Percentiles rank a stretch among this genome's conserved stretches.
Conservation (phyloP, 2,113 vertebrate species). For the Sporophila hypoxantha region DNA sequence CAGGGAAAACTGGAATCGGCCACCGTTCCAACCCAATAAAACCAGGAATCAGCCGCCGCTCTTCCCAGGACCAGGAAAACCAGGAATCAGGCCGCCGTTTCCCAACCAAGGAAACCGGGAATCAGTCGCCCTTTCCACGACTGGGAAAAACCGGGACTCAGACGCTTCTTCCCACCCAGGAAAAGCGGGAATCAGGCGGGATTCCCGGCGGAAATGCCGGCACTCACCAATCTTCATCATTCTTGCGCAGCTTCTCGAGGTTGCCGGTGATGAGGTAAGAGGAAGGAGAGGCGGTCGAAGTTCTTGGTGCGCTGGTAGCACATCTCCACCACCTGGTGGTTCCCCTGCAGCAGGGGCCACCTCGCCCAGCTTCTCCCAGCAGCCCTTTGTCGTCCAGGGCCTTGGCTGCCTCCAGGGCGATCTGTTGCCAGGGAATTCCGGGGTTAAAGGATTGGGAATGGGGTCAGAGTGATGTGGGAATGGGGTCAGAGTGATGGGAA, state of each 20-base stretch:
- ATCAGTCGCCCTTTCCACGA: not conserved
- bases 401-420: slow-evolving; percentile 45
- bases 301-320: slow-evolving; percentile 98
- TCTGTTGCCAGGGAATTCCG: too few species aligned
- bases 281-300: slow-evolving; percentile 94
- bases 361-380: slow-evolving; percentile 63
- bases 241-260: slow-evolving; percentile 91
- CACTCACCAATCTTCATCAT: slow-evolving; percentile 97
- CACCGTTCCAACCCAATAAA: too few species aligned
- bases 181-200: not conserved
- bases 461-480: too few species aligned
- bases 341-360: slow-evolving; percentile 78
- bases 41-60: too few species aligned
- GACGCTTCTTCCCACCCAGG: not conserved
- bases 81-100: not conserved
- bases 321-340: slow-evolving; percentile 99
- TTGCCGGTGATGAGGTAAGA: slow-evolving; percentile 97
- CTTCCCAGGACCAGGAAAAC: not conserved
- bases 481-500: too few species aligned
- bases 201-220: not conserved
- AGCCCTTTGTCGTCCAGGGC: slow-evolving; percentile 91
- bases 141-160: not conserved
- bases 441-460: too few species aligned
- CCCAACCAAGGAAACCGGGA: not conserved
- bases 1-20: too few species aligned